Conservation (phyloP, 2,113 vertebrate genomes). For the Lathamus discolor region DNA sequence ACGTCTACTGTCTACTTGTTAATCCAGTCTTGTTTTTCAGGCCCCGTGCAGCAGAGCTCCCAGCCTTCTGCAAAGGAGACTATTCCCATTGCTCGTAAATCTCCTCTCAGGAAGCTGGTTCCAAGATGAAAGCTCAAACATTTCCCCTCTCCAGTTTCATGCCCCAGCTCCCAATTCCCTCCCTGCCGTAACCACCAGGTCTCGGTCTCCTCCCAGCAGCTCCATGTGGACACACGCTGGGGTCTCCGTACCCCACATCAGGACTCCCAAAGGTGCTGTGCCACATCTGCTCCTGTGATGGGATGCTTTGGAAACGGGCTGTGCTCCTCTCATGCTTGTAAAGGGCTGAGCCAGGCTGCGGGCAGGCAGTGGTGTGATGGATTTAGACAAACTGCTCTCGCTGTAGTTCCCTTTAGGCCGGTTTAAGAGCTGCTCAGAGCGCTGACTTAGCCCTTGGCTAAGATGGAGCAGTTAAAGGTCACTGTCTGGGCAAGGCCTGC, state of each 20-base stretch:
- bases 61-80: slow-evolving; percentile 19
- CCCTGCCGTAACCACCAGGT: background rate
- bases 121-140: slow-evolving; percentile 49
- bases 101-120: slow-evolving; percentile 57
- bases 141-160: slow-evolving; percentile 53
- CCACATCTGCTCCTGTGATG: background rate
- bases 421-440: background rate
- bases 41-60: background rate
- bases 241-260: background rate
- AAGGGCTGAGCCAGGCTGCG: background rate
- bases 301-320: background rate
- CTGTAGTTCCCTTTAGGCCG: background rate
- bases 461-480: background rate
- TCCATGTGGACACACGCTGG: background rate
- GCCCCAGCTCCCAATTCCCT: slow-evolving; percentile 6
- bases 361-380: background rate
- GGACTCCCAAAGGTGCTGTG: accelerated
- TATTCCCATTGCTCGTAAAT: slow-evolving; percentile 57
- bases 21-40: background rate
- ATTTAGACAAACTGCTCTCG: background rate
- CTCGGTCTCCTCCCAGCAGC: background rate
- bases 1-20: background rate
- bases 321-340: background rate
- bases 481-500: background rate
- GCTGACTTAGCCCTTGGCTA: background rate